phyloP scores from a whole-genome alignment of 2,888 invertebrate genomes.

The Eilema caniola region DNA sequence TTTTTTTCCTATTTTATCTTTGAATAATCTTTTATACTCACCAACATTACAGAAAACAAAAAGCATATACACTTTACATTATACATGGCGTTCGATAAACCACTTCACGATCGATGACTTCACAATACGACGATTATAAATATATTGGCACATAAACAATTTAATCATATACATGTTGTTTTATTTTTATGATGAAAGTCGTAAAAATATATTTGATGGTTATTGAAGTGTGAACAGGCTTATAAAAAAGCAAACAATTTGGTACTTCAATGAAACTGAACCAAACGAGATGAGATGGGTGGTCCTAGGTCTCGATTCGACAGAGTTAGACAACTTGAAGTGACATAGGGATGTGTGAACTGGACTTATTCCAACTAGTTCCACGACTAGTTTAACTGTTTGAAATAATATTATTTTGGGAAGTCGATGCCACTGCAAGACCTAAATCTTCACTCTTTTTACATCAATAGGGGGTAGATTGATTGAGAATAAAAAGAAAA shows the following conservation, averaged over 20 bases:
- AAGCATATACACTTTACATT: slow-evolving; percentile 52
- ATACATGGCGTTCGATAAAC: slow-evolving; percentile 48
- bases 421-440: too few relatives aligned
- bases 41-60: slow-evolving; percentile 56
- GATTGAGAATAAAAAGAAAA: too few relatives aligned
- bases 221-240: slow-evolving; percentile 55
- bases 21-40: too few relatives aligned
- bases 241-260: slow-evolving; percentile 25
- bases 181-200: slow-evolving; percentile 65
- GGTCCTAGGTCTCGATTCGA: background rate
- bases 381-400: too few relatives aligned
- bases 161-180: slow-evolving; percentile 50
- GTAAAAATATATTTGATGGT: slow-evolving; percentile 69
- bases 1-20: too few relatives aligned
- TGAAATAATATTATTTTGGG: too few relatives aligned
- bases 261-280: background rate
- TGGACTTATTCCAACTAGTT: too few relatives aligned
- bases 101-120: slow-evolving; percentile 24
- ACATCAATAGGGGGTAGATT: too few relatives aligned
- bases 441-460: too few relatives aligned
- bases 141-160: slow-evolving; percentile 61
- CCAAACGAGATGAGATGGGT: background rate
- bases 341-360: too few relatives aligned
- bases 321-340: background rate
- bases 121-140: slow-evolving; percentile 39